Base-by-base conservation (phyloP, 2,113 vertebrate species). In the Solea senegalensis region DNA sequence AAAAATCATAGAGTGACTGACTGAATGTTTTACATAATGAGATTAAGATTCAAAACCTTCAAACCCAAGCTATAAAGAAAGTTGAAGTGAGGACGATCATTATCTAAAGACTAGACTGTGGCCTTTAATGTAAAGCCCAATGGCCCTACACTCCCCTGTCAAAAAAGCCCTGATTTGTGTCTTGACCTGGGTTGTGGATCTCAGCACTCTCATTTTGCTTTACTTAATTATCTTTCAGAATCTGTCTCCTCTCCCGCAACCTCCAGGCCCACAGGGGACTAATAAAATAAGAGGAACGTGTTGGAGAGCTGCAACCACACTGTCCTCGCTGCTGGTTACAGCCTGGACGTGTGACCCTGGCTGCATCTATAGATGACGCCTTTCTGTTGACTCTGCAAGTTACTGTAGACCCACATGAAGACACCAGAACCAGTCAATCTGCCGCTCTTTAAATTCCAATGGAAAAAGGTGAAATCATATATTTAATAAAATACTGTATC, bases 181-280 rank as follows among this genome's bases (percentile, higher is more conserved):
- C 70, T 76, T 34, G 50, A 79, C 76, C 55, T 62, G 67, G 13
- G 11, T 62, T 39, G 54, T 48, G 68, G 66, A 84, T 78, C 85
- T 80, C 61, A 14, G 66, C 81, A 74, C 75, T 77, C 83, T 88
- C 78, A 76, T 82, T 83, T 80, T 40, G 63, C 74, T 79, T 72
- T 70, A 69, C 78, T 80, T 89, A 89, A 91, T 89, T 83, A 86
- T 87, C 82, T 83, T 81, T 81, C 70, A 86, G 64, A 78, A 68
- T 56, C 62, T 1, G 28, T 70, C 82, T 81, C 69, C 66, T 57
- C 77, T 85, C 64, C 58, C 66, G 68, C 78, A 77, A 79, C 77
- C 85, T 85, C 43, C 13, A 52, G 72, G 46, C 56, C 34, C 80
- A 52, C 73, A 2, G 9, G 69, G 71, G 81, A 80, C 57, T 72